phyloP scores from a whole-genome alignment of 1,140 invertebrate species.

The Drosophila teissieri region DNA sequence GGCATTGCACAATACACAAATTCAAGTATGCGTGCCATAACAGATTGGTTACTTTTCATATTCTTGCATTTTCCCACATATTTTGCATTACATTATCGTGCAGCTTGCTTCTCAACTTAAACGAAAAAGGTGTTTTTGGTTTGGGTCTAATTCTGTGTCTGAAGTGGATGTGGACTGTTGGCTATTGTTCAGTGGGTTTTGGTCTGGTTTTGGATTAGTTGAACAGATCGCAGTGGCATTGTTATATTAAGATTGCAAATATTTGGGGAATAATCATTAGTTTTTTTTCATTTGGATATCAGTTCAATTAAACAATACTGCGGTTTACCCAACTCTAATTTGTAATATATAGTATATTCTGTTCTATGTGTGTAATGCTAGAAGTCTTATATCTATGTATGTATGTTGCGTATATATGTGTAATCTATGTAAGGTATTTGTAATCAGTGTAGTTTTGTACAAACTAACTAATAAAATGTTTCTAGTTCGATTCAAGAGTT shows the following conservation, averaged over 20 bases:
- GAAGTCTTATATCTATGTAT: conserved; percentile 29
- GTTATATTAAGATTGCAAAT: background rate
- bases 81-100: conserved; percentile 36
- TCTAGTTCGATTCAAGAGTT: conserved; percentile 7
- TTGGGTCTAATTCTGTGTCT: conserved; percentile 49
- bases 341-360: conserved; percentile 1
- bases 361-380: conserved; percentile 17
- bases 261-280: background rate
- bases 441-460: conserved; percentile 32
- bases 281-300: too few relatives aligned
- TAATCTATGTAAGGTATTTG: conserved; percentile 39
- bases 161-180: conserved; percentile 44
- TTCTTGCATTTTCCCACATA: background rate
- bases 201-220: conserved; percentile 18
- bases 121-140: conserved; percentile 28
- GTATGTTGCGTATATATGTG: conserved; percentile 14
- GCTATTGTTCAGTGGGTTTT: conserved; percentile 23
- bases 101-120: conserved; percentile 26
- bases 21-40: conserved; percentile 24
- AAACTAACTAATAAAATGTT: conserved; percentile 8
- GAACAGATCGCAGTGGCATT: conserved; percentile 30
- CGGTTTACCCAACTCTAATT: conserved; percentile 18
- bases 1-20: conserved; percentile 42
- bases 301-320: background rate
- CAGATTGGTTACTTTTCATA: conserved; percentile 3